These are phyloP conservation scores for Dicyrtomina minuta DNA, from an alignment of 2,888 invertebrate genomes.

Conservation along the genomic window DNA sequence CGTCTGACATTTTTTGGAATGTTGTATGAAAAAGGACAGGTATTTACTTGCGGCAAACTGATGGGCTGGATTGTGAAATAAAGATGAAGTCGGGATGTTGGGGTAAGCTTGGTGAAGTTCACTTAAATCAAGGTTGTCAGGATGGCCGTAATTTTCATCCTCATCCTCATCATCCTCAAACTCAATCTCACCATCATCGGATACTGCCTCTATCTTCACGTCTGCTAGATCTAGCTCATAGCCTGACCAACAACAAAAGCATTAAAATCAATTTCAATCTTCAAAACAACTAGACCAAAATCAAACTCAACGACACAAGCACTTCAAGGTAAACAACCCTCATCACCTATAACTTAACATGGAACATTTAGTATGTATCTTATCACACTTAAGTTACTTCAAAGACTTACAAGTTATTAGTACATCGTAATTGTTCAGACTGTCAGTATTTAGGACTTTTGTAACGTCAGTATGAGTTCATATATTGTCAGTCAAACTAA, in stretches of 20 bases:
- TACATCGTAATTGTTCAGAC: no score
- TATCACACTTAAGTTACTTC: slow-evolving; percentile 15
- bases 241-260: slow-evolving; percentile 52
- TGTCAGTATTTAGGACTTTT: no score
- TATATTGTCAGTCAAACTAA: no score
- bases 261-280: slow-evolving; percentile 38
- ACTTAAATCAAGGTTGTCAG: slow-evolving; percentile 30
- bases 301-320: slow-evolving; percentile 28
- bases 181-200: slow-evolving; percentile 45
- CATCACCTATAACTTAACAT: slow-evolving; percentile 29
- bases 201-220: slow-evolving; percentile 45
- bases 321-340: slow-evolving; percentile 21
- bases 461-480: no score
- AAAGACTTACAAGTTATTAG: slow-evolving; percentile 5
- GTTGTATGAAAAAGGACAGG: neutral
- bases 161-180: slow-evolving; percentile 43
- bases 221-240: slow-evolving; percentile 46
- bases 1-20: neutral
- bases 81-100: slow-evolving; percentile 37
- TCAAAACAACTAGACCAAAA: slow-evolving; percentile 24
- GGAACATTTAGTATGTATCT: slow-evolving; percentile 10
- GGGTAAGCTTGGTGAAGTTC: slow-evolving; percentile 34
- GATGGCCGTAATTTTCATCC: slow-evolving; percentile 37
- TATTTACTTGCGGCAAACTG: slow-evolving; percentile 47
- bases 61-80: slow-evolving; percentile 36